Conservation (phyloP, 2,888 invertebrate genomes). For the Plagodis dolabraria region DNA sequence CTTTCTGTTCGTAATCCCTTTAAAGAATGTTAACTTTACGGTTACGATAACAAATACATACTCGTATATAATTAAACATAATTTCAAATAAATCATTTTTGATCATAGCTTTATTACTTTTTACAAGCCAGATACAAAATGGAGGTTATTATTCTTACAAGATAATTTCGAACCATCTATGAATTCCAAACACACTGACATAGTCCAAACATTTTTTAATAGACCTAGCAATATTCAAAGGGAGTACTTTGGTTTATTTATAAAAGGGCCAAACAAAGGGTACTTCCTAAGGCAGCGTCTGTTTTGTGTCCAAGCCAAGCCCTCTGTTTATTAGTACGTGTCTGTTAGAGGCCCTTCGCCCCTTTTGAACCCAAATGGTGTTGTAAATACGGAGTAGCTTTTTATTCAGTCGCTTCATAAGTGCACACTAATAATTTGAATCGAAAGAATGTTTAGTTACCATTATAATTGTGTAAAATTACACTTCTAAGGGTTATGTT, state of each 20-base stretch:
- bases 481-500: neutral
- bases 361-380: conserved; percentile 39
- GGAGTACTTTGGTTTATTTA: conserved; percentile 66
- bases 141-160: conserved; percentile 18
- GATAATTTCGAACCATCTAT: conserved; percentile 26
- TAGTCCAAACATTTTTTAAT: conserved; percentile 36
- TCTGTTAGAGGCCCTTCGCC: conserved; percentile 61
- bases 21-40: too few species aligned
- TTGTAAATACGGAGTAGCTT: conserved; percentile 42
- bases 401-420: neutral
- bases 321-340: conserved; percentile 74
- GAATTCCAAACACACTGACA: conserved; percentile 29
- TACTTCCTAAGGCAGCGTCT: conserved; percentile 62
- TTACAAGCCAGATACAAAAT: conserved; percentile 19
- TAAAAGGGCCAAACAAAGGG: conserved; percentile 70
- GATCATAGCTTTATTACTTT: conserved; percentile 23
- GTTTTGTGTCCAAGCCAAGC: conserved; percentile 66
- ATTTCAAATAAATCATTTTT: too few species aligned
- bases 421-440: neutral
- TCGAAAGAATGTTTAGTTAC: neutral
- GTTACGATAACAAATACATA: too few species aligned
- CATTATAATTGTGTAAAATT: neutral
- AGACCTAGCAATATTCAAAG: conserved; percentile 52
- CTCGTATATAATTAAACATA: too few species aligned
- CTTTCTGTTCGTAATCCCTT: conserved; percentile 2